Conservation (phyloP, 2,113 vertebrate genomes). For the Thymallus thymallus region DNA sequence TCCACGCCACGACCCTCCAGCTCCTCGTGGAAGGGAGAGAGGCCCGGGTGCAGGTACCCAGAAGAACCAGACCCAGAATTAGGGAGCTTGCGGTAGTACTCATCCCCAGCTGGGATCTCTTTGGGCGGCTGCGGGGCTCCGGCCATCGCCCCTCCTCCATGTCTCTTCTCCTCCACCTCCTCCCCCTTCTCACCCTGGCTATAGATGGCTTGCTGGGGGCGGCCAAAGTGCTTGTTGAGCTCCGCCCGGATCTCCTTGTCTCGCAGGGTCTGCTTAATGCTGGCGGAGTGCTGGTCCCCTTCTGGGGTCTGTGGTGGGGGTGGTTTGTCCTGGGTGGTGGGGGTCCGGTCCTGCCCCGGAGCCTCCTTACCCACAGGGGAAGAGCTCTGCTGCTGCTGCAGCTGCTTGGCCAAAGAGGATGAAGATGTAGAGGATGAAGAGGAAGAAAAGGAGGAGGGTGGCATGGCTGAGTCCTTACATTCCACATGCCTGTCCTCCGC, state of each 20-base stretch:
- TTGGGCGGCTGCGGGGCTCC: constrained; percentile 55
- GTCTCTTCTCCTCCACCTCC: constrained; percentile 69
- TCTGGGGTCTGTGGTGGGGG: constrained; percentile 56
- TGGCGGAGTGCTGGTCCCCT: constrained; percentile 64
- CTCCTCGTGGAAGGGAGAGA: constrained; percentile 85
- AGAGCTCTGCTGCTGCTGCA: constrained; percentile 71
- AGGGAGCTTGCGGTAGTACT: constrained; percentile 83
- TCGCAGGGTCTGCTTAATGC: constrained; percentile 88
- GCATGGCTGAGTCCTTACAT: constrained; percentile 85
- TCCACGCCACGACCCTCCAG: constrained; percentile 81
- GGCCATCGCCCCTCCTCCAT: constrained; percentile 55
- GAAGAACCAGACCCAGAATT: constrained; percentile 73
- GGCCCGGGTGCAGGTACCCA: constrained; percentile 83
- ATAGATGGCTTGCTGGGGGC: constrained; percentile 84
- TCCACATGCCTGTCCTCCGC: constrained; percentile 82
- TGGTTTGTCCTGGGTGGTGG: background rate
- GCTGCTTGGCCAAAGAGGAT: constrained; percentile 77
- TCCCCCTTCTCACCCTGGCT: constrained; percentile 43
- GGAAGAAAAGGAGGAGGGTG: constrained; percentile 65
- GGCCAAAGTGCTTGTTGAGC: constrained; percentile 98
- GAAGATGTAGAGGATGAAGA: constrained; percentile 54
- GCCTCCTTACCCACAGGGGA: constrained; percentile 75
- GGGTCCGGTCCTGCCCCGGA: constrained; percentile 63
- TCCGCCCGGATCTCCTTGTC: constrained; percentile 97
- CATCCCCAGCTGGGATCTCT: constrained; percentile 78